phyloP scores from a whole-genome alignment of 2,888 invertebrate species.

The Epistrophella euchroma region DNA sequence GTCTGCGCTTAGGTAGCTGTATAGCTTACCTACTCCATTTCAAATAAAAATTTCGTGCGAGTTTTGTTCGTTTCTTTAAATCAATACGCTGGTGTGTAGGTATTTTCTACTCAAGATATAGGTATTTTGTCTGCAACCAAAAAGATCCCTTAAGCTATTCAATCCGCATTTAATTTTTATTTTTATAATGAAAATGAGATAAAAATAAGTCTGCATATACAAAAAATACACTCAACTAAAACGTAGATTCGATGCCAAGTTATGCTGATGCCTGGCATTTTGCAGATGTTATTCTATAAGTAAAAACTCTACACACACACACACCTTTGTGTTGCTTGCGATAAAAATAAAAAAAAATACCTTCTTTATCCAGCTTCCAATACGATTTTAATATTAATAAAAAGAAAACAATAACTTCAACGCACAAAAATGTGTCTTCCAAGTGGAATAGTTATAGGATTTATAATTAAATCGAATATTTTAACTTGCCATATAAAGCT shows the following conservation, averaged over 20 bases:
- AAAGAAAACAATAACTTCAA: background rate
- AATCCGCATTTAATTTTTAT: constrained; percentile 2
- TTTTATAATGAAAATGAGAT: constrained; percentile 5
- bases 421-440: background rate
- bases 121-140: background rate
- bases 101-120: background rate
- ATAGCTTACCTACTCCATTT: background rate
- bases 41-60: background rate
- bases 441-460: background rate
- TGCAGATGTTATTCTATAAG: constrained; percentile 59
- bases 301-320: constrained; percentile 29
- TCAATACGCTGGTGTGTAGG: background rate
- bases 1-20: too few relatives aligned
- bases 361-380: background rate
- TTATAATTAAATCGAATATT: background rate
- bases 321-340: constrained; percentile 57
- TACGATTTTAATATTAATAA: background rate
- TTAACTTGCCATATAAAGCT: background rate
- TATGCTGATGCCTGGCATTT: constrained; percentile 58
- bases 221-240: background rate
- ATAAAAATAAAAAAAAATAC: constrained; percentile 62
- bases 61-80: background rate
- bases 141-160: constrained; percentile 12
- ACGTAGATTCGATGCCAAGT: constrained; percentile 40
- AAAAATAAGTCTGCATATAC: constrained; percentile 8